These are phyloP conservation scores for Hyperopisus bebe DNA, from an alignment of 2,113 vertebrate species.

Conservation along the genomic window DNA sequence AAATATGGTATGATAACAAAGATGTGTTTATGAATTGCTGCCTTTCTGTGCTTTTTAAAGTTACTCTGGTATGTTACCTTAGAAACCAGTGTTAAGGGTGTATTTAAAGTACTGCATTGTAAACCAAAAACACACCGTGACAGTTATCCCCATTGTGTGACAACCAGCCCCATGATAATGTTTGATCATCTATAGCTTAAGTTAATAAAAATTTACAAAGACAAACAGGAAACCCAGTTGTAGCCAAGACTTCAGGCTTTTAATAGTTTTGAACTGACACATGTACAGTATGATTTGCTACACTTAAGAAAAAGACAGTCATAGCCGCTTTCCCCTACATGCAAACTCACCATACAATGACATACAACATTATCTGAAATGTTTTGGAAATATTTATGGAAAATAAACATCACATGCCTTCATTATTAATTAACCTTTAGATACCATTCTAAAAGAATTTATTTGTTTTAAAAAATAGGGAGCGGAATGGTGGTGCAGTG, in stretches of 20 bases:
- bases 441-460: not conserved
- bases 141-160: not conserved
- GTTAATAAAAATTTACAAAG: not conserved
- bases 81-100: not conserved
- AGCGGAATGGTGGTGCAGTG: too few species aligned
- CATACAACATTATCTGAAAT: not conserved
- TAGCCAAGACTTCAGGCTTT: not conserved
- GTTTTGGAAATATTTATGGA: not conserved
- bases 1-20: not conserved
- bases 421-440: not conserved
- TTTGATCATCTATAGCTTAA: not conserved
- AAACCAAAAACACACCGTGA: not conserved
- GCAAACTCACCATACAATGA: too few species aligned
- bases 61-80: not conserved
- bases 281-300: not conserved
- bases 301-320: not conserved
- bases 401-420: not conserved
- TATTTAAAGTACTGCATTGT: not conserved
- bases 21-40: not conserved
- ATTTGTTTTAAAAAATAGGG: not conserved
- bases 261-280: not conserved
- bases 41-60: not conserved
- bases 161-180: not conserved
- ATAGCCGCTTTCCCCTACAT: not conserved
- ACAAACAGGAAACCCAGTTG: not conserved